Evolutionary conservation across 1,140 invertebrate species (phyloP).

Genomic region (Magallana angulata): DNA sequence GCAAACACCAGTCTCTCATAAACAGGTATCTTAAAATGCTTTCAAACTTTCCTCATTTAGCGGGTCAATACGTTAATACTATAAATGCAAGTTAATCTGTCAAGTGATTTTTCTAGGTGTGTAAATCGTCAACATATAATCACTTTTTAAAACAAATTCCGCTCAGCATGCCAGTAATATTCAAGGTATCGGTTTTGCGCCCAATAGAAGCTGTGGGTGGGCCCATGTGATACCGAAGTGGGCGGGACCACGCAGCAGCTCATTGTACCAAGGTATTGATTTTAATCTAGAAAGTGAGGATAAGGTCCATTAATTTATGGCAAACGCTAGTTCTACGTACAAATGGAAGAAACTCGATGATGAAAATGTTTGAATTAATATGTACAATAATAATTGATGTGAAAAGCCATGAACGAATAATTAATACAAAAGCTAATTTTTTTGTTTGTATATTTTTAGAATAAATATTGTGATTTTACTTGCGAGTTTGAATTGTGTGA

Average conservation of each 20-base stretch:
- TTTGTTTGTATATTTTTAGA: no score
- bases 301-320: neutral
- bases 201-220: conserved; percentile 16
- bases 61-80: neutral
- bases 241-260: conserved; percentile 7
- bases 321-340: neutral
- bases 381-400: no score
- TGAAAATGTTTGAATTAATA: no score
- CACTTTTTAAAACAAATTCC: conserved; percentile 31
- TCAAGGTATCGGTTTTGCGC: neutral
- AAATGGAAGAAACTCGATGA: no score
- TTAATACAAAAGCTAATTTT: no score
- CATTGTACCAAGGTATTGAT: neutral
- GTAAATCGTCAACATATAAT: conserved; percentile 36
- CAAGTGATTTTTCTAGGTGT: conserved; percentile 28
- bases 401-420: no score
- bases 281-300: neutral
- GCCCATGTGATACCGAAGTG: neutral
- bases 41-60: neutral
- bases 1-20: neutral
- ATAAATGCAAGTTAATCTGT: conserved; percentile 13
- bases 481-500: no score
- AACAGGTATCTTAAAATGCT: neutral
- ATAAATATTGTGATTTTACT: no score
- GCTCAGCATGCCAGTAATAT: conserved; percentile 27